Conservation (phyloP, 64 coral and sea anemone genomes). For the Stichodactyla mertensii region DNA sequence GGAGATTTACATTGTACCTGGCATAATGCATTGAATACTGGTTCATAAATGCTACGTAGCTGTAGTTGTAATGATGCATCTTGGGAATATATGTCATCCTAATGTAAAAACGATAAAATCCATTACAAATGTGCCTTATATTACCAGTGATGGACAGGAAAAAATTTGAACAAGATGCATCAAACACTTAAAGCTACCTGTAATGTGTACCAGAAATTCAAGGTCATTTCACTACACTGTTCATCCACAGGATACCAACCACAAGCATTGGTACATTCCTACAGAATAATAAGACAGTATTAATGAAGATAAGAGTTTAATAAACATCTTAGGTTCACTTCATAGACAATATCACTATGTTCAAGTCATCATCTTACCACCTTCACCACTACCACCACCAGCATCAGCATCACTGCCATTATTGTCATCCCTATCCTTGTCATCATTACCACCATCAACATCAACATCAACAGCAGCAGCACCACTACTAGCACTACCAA, state of each 20-base stretch:
- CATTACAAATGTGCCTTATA: not conserved
- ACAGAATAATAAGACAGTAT: not conserved
- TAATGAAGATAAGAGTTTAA: not conserved
- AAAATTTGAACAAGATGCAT: too few relatives aligned
- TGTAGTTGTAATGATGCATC: conserved; percentile 61
- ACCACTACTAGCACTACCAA: too few relatives aligned
- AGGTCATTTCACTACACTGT: conserved; percentile 96
- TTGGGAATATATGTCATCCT: conserved; percentile 84
- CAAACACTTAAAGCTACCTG: conserved; percentile 45
- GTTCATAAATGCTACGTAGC: conserved; percentile 57
- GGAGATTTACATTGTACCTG: conserved; percentile 45
- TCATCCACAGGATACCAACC: conserved; percentile 96
- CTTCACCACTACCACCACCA: too few relatives aligned
- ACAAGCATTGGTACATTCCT: conserved; percentile 84
- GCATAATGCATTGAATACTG: conserved; percentile 60
- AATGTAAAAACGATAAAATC: not conserved
- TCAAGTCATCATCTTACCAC: too few relatives aligned
- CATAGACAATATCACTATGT: too few relatives aligned
- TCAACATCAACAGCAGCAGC: too few relatives aligned
- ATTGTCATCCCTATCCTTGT: too few relatives aligned
- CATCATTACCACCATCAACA: too few relatives aligned
- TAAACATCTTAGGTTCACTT: too few relatives aligned
- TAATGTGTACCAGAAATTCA: conserved; percentile 93
- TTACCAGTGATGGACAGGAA: too few relatives aligned
- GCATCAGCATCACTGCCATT: too few relatives aligned